These are phyloP conservation scores for Corythaeola cristata DNA, from an alignment of 2,113 vertebrate species.

Conservation along the genomic window DNA sequence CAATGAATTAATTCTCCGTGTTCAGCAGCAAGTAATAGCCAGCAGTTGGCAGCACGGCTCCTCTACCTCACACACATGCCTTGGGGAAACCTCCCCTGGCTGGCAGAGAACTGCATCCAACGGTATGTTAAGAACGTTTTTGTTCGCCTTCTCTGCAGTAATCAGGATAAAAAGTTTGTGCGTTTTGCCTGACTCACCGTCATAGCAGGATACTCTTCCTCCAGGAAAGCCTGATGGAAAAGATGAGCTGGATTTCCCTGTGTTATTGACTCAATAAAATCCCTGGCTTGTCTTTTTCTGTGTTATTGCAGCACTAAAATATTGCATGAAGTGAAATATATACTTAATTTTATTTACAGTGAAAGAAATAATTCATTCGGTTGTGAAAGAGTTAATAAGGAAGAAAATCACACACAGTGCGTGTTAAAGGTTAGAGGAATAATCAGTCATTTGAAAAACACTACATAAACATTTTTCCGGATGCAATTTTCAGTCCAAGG, in stretches of 20 bases:
- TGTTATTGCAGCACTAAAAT: neutral
- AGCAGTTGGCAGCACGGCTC: constrained; percentile 53
- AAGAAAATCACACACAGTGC: constrained; percentile 83
- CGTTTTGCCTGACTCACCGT: neutral
- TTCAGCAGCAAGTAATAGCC: constrained; percentile 3
- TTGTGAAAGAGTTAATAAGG: constrained; percentile 84
- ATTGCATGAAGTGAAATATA: neutral
- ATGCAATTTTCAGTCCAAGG: constrained; percentile 99
- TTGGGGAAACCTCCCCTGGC: neutral
- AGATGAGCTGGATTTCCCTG: neutral
- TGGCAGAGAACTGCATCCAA: neutral
- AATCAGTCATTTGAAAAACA: constrained; percentile 96
- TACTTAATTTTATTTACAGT: constrained; percentile 37
- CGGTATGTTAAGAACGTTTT: neutral
- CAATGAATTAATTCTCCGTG: neutral
- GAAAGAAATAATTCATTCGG: constrained; percentile 41
- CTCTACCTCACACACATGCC: neutral
- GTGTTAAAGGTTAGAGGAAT: constrained; percentile 97
- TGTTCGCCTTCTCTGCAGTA: neutral
- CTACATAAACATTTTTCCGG: constrained; percentile 99
- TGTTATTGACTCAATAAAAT: neutral
- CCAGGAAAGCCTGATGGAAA: neutral
- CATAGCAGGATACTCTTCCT: neutral
- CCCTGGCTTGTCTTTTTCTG: neutral
- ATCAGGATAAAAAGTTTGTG: neutral